Conservation (phyloP, 2,113 vertebrate genomes). For the Rhadina sibilatrix region DNA sequence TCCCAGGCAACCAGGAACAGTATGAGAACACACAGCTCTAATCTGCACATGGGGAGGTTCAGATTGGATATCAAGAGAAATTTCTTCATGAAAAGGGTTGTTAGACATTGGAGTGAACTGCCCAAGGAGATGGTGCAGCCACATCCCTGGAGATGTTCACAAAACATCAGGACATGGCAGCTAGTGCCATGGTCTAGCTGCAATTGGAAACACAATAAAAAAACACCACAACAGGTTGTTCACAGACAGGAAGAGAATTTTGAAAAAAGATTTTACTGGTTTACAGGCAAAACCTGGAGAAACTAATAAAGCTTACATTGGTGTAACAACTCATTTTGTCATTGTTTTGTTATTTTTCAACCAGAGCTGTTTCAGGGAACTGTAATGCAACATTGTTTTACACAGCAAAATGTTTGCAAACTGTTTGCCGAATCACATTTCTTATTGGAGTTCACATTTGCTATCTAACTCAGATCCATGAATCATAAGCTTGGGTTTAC, state of each 20-base stretch:
- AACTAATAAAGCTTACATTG: not conserved
- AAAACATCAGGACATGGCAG: not conserved
- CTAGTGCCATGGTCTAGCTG: not conserved
- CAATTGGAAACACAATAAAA: no score
- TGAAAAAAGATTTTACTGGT: not conserved
- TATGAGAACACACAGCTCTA: not conserved
- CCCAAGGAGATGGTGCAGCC: not conserved
- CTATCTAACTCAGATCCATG: not conserved
- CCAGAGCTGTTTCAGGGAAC: not conserved
- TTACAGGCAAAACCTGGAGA: not conserved
- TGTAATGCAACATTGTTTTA: not conserved
- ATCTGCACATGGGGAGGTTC: not conserved
- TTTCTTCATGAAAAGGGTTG: not conserved
- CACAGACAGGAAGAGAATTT: not conserved
- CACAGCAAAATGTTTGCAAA: not conserved
- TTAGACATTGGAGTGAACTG: not conserved
- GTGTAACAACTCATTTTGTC: not conserved
- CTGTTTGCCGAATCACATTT: not conserved
- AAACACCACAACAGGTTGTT: not conserved
- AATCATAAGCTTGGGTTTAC: not conserved
- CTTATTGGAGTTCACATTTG: not conserved
- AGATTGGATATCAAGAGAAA: not conserved
- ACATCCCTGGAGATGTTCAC: not conserved
- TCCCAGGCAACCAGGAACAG: not conserved
- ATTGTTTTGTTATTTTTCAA: not conserved